Evolutionary conservation across 2,888 invertebrate genomes (phyloP), one percentile per base, ranked within the genome.

Genomic region (Branchellion lobata): DNA sequence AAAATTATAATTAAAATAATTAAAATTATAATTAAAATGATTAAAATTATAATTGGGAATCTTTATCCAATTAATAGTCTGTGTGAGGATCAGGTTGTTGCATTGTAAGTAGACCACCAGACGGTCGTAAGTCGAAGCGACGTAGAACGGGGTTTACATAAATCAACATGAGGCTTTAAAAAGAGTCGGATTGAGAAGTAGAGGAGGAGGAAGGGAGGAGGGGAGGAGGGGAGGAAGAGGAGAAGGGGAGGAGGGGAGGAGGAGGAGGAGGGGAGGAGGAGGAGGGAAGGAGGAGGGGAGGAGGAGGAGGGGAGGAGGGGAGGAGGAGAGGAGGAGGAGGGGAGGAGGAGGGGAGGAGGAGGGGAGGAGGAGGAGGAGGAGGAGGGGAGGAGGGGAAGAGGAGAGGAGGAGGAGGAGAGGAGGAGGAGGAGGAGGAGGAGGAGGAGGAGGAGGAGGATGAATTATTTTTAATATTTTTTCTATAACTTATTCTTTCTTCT

Each of bases 241-340:
- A 31, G 27, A 18, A 36, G 18, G 27, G 36, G 27, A 72, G 33
- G 8, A 21, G 21, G 11, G 34, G 36, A 2, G 36, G 8, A n/a
- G 34, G 18, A 18, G 36, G 8, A 36, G n/a, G 33, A 34, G 27
- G 0, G 78, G 69, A 24, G 11, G 65, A 61, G 65, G 40, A 40
- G 27, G 47, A 78, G 27, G 40, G 78, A 40, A 34, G 40, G 40
- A 69, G 69, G 11, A 27, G 29, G 34, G n/a, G 36, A 36, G 36
- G 8, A 72, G 8, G 5, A 51, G 18, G 18, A 51, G 11, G 51
- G 18, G 18, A 72, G 34, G 36, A 31, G 27, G 18, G 72, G 14
- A 34, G 36, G 33, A 72, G 33, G 8, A 21, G 27, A 14, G 14
- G 33, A 71, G 29, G 24, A 31, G 29, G 71, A 71, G n/a, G 31